phyloP scores from a whole-genome alignment of 2,888 invertebrate species.

The Mamestra brassicae region DNA sequence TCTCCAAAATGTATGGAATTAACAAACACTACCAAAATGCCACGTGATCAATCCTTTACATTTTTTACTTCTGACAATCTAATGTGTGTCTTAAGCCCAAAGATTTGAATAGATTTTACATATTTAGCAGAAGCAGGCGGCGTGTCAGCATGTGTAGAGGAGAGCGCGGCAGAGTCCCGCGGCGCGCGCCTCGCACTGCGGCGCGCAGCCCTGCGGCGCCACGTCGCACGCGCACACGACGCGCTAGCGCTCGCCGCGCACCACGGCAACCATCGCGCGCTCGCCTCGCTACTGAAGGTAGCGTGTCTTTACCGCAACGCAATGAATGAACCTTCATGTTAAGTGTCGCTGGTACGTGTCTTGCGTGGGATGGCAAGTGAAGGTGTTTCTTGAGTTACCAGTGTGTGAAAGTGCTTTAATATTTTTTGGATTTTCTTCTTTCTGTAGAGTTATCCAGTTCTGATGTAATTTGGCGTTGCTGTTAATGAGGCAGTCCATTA shows the following conservation, averaged over 20 bases:
- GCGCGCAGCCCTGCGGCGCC: conserved; percentile 84
- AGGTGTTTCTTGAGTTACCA: neutral
- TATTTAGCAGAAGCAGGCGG: conserved; percentile 75
- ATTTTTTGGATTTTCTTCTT: neutral
- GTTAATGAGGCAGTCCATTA: too few species aligned
- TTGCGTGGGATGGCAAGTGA: neutral
- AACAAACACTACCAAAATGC: neutral
- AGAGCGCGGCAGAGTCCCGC: conserved; percentile 83
- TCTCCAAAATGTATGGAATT: neutral
- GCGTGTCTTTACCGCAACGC: conserved; percentile 31
- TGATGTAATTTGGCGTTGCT: neutral
- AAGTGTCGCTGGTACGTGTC: conserved; percentile 37
- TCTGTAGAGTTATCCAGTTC: neutral
- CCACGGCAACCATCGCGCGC: conserved; percentile 73
- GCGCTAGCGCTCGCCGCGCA: conserved; percentile 73
- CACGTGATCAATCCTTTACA: too few species aligned
- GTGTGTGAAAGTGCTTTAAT: neutral
- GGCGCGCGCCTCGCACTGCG: conserved; percentile 84
- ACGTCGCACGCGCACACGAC: conserved; percentile 80
- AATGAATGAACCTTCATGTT: conserved; percentile 26
- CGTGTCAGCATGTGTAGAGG: conserved; percentile 84
- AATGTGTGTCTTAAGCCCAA: neutral
- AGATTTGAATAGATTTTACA: neutral
- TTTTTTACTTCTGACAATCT: neutral
- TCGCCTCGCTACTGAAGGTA: conserved; percentile 83